phyloP scores from a whole-genome alignment of 2,888 invertebrate species.

The Cephus rjabovi region DNA sequence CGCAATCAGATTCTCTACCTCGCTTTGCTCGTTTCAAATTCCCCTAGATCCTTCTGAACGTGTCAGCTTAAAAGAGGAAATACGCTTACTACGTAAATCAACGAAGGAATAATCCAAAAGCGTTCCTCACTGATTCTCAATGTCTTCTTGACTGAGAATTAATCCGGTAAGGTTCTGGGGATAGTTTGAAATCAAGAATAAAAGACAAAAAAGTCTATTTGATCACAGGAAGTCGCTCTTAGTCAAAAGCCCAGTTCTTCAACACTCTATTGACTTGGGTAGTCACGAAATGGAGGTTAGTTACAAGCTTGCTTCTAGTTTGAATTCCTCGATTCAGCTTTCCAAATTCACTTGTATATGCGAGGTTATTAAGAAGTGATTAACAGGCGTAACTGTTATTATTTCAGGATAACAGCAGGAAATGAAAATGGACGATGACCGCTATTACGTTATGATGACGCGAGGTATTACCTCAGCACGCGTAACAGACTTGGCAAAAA shows the following conservation, averaged over 20 bases:
- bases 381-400: background rate
- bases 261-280: constrained; percentile 15
- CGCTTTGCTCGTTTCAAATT: background rate
- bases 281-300: constrained; percentile 13
- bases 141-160: background rate
- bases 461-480: constrained; percentile 24
- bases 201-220: constrained; percentile 6
- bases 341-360: background rate
- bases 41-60: background rate
- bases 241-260: background rate
- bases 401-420: background rate
- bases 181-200: background rate
- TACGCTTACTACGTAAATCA: background rate
- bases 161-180: background rate
- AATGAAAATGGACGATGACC: background rate
- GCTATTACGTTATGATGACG: constrained; percentile 17
- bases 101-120: background rate
- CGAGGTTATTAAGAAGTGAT: background rate
- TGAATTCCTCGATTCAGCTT: background rate
- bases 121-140: background rate
- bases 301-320: background rate
- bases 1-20: background rate
- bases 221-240: constrained; percentile 14
- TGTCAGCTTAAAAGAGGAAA: background rate
- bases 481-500: constrained; percentile 8